Evolutionary conservation across 2,888 invertebrate species (phyloP), one percentile per base, ranked within the genome.

Genomic region (Rhimphoctona megacephalus): DNA sequence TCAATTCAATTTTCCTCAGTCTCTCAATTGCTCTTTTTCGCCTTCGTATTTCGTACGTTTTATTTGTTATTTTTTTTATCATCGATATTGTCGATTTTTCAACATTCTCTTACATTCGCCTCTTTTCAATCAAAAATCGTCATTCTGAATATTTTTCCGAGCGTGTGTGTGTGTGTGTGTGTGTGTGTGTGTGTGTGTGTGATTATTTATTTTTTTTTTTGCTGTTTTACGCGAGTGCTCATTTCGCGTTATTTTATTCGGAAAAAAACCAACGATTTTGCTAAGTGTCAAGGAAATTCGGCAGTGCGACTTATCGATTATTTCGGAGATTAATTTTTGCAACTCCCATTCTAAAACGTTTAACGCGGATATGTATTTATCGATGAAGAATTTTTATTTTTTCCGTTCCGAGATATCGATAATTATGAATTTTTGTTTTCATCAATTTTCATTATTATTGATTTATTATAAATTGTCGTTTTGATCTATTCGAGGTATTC

Each of bases 121-220:
- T 64, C 33, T 64, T 8, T 64, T 22, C 9, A 22, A 49, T 49
- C 7, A 49, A 49, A 17, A 49, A 19, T 49, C 19, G 19, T 49
- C 19, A 19, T n/a, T 49, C 19, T n/a, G 19, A 17, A 4, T 25
- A 14, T 61, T 9, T 25, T n/a, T 52, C 46, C 46, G 66, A 67
- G 57, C n/a, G 19, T 69, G 36, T 5, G 57, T 80, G 70, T 72
- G n/a, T 66, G 66, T 66, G 36, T 39, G 36, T 4, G 19, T 66
- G 2, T 67, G n/a, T 39, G n/a, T n/a, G n/a, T 22, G 19, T 25
- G 52, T 22, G 54, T 67, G 9, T 8, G n/a, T 22, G 22, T 4
- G 14, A 69, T 69, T 46, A 43, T 46, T 25, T 0, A 3, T 2
- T 11, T 25, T 22, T 54, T 22, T 54, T 54, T 52, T 52, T 54